These are phyloP conservation scores for Ascaphus truei DNA, from an alignment of 2,113 vertebrate genomes.

Conservation along the genomic window DNA sequence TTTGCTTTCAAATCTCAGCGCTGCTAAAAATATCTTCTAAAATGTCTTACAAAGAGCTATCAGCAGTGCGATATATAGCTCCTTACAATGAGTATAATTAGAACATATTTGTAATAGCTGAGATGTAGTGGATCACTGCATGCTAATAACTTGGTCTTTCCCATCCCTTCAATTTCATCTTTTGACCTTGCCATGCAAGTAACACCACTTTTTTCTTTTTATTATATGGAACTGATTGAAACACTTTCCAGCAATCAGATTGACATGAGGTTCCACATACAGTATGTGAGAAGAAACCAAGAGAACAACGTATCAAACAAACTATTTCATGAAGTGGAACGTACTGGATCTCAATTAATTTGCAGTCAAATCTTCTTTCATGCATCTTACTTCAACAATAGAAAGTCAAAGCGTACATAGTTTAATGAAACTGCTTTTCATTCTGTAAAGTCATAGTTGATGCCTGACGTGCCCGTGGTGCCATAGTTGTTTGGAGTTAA, in stretches of 20 bases:
- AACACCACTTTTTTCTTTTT: constrained; percentile 27
- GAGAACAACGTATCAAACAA: too few relatives aligned
- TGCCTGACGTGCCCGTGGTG: too few relatives aligned
- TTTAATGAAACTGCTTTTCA: too few relatives aligned
- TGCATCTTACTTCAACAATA: too few relatives aligned
- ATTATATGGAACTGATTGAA: neutral
- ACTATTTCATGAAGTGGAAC: too few relatives aligned
- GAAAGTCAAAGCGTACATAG: neutral
- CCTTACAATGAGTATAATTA: constrained; percentile 64
- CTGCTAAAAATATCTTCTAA: constrained; percentile 79
- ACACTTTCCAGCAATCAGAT: neutral
- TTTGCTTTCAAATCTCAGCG: constrained; percentile 64
- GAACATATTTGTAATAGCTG: constrained; percentile 75
- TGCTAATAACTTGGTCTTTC: constrained; percentile 63
- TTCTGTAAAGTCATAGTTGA: too few relatives aligned
- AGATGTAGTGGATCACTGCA: constrained; percentile 58
- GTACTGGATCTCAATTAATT: too few relatives aligned
- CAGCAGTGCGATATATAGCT: constrained; percentile 62
- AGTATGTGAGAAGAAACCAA: neutral
- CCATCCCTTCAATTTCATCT: constrained; percentile 60
- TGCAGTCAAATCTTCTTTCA: too few relatives aligned
- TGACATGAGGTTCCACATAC: neutral
- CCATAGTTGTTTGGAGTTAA: too few relatives aligned
- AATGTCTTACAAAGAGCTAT: constrained; percentile 63
- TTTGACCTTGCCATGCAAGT: constrained; percentile 47